Conservation (phyloP, 2,113 vertebrate species). For the Candoia aspera region DNA sequence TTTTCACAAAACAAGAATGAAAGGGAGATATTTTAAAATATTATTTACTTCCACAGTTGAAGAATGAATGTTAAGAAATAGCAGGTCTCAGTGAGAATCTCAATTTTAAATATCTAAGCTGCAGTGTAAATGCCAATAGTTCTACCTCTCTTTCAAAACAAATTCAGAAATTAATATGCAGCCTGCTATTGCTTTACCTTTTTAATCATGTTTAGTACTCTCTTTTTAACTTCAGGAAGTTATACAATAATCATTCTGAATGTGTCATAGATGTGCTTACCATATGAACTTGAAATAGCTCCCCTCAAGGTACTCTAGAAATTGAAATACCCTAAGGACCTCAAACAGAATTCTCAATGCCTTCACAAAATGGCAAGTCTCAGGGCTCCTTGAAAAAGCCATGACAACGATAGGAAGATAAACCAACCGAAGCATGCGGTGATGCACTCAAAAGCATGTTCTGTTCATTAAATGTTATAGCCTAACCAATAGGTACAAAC, state of each 20-base stretch:
- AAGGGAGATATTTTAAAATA: neutral
- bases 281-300: neutral
- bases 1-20: neutral
- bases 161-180: neutral
- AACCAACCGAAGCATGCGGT: neutral
- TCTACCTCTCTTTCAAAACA: neutral
- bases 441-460: neutral
- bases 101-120: neutral
- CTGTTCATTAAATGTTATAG: neutral
- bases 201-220: neutral
- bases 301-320: neutral
- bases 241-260: neutral
- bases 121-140: neutral
- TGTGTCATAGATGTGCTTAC: no score
- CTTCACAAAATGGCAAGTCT: neutral
- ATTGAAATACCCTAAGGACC: neutral
- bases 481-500: neutral
- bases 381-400: neutral
- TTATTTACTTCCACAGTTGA: neutral
- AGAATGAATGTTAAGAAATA: neutral
- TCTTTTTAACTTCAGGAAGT: neutral
- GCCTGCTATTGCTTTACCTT: neutral
- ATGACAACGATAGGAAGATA: neutral
- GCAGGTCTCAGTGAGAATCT: neutral
- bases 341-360: neutral